phyloP scores from a whole-genome alignment of 2,113 vertebrate species.

The Stercorarius parasiticus region DNA sequence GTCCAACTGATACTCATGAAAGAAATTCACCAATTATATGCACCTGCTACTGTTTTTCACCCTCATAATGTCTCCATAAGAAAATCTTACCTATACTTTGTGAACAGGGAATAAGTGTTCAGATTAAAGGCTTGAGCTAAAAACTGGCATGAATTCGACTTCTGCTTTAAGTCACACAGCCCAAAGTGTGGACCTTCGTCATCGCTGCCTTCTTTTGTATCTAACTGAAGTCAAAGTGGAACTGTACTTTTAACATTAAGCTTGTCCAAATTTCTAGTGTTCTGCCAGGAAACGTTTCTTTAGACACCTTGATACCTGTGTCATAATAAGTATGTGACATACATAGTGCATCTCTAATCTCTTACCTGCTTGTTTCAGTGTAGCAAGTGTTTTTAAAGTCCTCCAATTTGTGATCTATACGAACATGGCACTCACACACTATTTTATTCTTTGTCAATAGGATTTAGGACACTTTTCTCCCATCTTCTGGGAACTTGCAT shows the following conservation, averaged over 20 bases:
- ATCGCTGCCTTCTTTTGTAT: background rate
- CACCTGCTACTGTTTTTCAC: background rate
- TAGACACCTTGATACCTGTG: background rate
- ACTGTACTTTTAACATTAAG: background rate
- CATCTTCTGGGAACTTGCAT: background rate
- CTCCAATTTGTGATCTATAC: background rate
- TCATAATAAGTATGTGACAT: background rate
- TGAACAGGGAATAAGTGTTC: fast-evolving
- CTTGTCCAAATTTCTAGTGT: background rate
- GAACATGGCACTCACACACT: background rate
- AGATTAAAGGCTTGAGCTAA: background rate
- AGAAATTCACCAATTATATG: background rate
- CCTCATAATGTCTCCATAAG: background rate
- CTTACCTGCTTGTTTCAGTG: background rate
- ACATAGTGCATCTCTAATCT: background rate
- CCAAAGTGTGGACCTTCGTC: background rate
- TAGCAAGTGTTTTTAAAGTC: background rate
- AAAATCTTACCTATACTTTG: background rate
- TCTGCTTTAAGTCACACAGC: background rate
- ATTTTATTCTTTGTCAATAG: background rate
- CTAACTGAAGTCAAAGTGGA: background rate
- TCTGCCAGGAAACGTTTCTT: background rate
- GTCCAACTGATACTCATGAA: background rate
- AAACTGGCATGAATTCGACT: background rate
- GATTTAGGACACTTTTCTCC: background rate